These are phyloP conservation scores for Drosophila kikkawai DNA, from an alignment of 1,140 invertebrate genomes.

Conservation along the genomic window DNA sequence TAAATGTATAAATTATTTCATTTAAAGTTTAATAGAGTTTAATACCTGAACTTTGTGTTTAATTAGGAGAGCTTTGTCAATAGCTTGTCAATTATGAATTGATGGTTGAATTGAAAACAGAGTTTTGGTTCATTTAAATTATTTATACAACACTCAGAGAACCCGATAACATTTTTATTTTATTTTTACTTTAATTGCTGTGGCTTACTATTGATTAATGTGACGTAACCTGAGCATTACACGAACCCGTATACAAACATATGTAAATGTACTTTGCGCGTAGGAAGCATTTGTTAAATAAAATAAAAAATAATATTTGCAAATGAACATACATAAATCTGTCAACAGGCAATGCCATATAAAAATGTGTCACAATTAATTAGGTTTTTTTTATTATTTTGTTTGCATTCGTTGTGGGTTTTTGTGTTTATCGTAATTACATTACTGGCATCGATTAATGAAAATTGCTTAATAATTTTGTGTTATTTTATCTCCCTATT, in stretches of 20 bases:
- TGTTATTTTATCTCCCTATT: constrained; percentile 32
- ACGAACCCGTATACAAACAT: constrained; percentile 32
- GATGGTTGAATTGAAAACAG: constrained; percentile 21
- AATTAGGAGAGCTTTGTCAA: constrained; percentile 25
- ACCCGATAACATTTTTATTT: neutral
- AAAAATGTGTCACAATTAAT: constrained; percentile 79
- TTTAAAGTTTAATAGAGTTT: neutral
- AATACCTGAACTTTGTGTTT: constrained; percentile 25
- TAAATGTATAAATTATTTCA: constrained; percentile 51
- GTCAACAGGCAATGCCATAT: constrained; percentile 74
- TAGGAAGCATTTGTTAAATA: constrained; percentile 27
- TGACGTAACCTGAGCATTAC: constrained; percentile 57
- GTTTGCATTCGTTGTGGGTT: constrained; percentile 23
- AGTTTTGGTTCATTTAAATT: neutral
- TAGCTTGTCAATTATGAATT: constrained; percentile 31
- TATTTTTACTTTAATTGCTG: constrained; percentile 7
- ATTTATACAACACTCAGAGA: neutral
- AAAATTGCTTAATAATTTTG: constrained; percentile 49
- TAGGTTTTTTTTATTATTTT: constrained; percentile 26
- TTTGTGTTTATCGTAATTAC: constrained; percentile 50
- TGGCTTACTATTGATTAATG: constrained; percentile 10
- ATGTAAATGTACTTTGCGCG: neutral
- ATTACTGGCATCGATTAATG: constrained; percentile 63
- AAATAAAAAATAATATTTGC: constrained; percentile 47
- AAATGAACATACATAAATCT: constrained; percentile 78